Evolutionary conservation across 2,797 vertebrate genomes (phyloP).

Genomic region (Vireo griseus): DNA sequence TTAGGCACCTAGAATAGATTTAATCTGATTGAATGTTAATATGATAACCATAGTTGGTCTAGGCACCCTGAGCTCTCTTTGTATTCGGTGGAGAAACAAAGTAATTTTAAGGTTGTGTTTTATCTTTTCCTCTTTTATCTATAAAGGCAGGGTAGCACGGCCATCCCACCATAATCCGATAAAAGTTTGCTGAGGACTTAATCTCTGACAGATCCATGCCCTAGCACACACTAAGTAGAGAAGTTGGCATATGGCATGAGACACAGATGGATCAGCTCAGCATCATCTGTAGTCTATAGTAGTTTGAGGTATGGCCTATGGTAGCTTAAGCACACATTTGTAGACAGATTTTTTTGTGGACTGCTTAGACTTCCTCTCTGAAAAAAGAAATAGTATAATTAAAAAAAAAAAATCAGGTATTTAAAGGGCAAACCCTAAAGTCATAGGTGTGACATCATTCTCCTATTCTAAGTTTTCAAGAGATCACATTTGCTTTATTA

Average conservation of each 20-base stretch:
- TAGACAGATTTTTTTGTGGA: not conserved
- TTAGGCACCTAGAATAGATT: not conserved
- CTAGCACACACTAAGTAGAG: not conserved
- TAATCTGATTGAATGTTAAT: not conserved
- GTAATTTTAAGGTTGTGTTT: not conserved
- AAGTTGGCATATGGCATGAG: constrained; percentile 2
- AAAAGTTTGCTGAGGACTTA: constrained; percentile 11
- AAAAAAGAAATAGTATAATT: not conserved
- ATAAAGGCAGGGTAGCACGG: not conserved
- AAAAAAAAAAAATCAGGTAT: not conserved
- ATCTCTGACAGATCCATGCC: not conserved
- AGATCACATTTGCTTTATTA: not conserved
- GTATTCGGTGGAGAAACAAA: not conserved
- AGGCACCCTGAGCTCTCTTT: not conserved
- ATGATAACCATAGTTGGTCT: not conserved
- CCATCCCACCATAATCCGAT: not conserved
- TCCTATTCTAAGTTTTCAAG: not conserved
- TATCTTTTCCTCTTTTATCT: not conserved
- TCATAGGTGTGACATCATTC: not conserved
- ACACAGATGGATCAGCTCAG: not conserved
- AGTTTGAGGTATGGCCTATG: not conserved
- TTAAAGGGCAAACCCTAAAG: not conserved
- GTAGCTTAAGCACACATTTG: not conserved
- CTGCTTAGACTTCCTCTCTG: not conserved
- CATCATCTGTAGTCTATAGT: not conserved